phyloP scores from a whole-genome alignment of 2,888 invertebrate genomes.

The Harpalus rufipes region DNA sequence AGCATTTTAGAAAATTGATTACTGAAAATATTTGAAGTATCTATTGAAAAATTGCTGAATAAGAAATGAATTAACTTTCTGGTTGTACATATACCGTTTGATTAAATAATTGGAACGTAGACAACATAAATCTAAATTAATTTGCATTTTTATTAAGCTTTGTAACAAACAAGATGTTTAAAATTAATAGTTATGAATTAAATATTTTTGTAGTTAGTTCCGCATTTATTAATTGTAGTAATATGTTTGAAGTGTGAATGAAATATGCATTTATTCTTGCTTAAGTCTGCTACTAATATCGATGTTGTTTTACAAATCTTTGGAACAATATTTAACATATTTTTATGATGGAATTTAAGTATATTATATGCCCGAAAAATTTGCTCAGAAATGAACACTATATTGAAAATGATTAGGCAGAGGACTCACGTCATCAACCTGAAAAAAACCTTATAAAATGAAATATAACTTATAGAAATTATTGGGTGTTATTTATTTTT shows the following conservation, averaged over 20 bases:
- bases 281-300: conserved; percentile 29
- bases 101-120: conserved; percentile 18
- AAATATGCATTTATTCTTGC: conserved; percentile 22
- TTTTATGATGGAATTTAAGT: too few relatives aligned
- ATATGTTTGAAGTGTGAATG: neutral
- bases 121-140: conserved; percentile 23
- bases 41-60: conserved; percentile 2
- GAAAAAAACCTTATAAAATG: too few relatives aligned
- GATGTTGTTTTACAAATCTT: neutral
- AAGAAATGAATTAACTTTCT: neutral
- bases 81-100: neutral
- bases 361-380: neutral
- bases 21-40: neutral
- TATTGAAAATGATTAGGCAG: too few relatives aligned
- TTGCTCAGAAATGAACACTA: too few relatives aligned
- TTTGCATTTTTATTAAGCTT: conserved; percentile 36
- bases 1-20: neutral
- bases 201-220: neutral
- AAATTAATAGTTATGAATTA: neutral
- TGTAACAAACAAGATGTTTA: neutral
- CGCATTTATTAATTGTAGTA: neutral
- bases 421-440: too few relatives aligned
- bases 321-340: conserved; percentile 17
- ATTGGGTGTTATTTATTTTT: too few relatives aligned
- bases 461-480: too few relatives aligned